These are phyloP conservation scores for Uloborus diversus DNA, from an alignment of 1,140 invertebrate species.

Conservation along the genomic window DNA sequence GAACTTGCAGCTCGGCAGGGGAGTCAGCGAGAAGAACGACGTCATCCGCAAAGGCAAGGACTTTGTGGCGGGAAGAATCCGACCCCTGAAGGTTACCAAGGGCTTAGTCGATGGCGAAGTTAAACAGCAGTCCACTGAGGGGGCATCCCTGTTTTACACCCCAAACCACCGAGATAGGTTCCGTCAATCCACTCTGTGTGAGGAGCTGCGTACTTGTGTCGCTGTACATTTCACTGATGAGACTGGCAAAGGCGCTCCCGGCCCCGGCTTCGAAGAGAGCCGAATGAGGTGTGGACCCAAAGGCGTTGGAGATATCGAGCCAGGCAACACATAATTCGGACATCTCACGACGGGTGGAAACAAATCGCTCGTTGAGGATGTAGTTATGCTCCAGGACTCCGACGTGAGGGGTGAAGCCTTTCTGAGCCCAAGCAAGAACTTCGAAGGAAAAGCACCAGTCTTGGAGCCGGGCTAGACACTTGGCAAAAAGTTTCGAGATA, in stretches of 20 bases:
- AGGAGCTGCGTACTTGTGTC: constrained; percentile 2
- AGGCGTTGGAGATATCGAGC: constrained; percentile 61
- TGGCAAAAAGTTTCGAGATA: background rate
- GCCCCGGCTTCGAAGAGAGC: constrained; percentile 26
- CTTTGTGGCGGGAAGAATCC: background rate
- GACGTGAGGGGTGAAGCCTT: background rate
- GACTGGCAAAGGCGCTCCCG: constrained; percentile 29
- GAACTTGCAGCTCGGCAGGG: background rate
- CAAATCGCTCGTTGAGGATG: background rate
- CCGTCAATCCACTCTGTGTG: background rate
- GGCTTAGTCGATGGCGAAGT: constrained; percentile 60
- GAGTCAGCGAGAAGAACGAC: background rate
- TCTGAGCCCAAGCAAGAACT: background rate
- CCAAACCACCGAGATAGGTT: constrained; percentile 11
- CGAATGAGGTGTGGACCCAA: constrained; percentile 62
- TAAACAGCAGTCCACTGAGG: constrained; percentile 62
- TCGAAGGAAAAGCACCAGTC: background rate
- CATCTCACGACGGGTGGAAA: constrained; percentile 15
- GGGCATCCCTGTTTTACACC: constrained; percentile 63
- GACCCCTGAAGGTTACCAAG: background rate
- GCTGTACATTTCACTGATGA: constrained; percentile 30
- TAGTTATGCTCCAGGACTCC: constrained; percentile 15
- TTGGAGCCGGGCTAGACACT: background rate
- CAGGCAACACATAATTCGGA: constrained; percentile 53
- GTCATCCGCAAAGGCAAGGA: background rate